These are phyloP conservation scores for Hyaena hyaena DNA, from an alignment of 2,113 vertebrate genomes.

Conservation along the genomic window DNA sequence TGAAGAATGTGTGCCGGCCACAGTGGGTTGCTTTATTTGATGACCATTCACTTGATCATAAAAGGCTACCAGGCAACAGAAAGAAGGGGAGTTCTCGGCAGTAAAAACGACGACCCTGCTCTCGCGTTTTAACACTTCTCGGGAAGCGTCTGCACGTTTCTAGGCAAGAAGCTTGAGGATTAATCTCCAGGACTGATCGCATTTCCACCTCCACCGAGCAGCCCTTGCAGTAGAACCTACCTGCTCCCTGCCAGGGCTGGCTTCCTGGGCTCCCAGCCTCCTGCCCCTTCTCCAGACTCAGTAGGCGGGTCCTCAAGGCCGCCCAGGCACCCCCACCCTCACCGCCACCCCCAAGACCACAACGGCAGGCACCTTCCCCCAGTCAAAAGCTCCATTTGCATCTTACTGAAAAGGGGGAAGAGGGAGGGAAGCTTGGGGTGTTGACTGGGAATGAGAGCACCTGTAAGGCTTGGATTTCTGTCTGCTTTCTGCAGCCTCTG, in stretches of 20 bases:
- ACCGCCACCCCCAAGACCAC: too few species aligned
- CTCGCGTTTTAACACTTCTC: neutral
- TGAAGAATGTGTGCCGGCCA: neutral
- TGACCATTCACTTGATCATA: neutral
- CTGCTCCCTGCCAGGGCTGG: neutral
- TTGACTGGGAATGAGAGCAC: conserved; percentile 7
- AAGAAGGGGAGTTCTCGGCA: neutral
- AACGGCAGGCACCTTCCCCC: neutral
- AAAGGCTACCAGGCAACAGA: neutral
- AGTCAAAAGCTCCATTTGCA: conserved; percentile 29
- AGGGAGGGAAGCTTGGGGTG: neutral
- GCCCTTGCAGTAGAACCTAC: rapidly evolving
- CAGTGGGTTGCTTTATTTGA: neutral
- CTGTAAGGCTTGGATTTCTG: neutral
- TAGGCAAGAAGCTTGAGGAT: neutral
- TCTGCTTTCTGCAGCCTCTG: conserved; percentile 38
- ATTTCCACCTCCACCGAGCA: neutral
- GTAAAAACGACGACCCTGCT: neutral
- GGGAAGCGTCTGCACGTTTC: neutral
- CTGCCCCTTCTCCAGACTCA: neutral
- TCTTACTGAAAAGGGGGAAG: conserved; percentile 15
- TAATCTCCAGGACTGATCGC: neutral
- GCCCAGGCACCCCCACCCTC: neutral
- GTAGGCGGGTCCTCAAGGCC: too few species aligned
- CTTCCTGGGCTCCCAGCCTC: neutral